Percentiles rank a stretch among this genome's conserved stretches.
Conservation (phyloP, 2,888 invertebrate genomes). For the Lucinisca nassula region DNA sequence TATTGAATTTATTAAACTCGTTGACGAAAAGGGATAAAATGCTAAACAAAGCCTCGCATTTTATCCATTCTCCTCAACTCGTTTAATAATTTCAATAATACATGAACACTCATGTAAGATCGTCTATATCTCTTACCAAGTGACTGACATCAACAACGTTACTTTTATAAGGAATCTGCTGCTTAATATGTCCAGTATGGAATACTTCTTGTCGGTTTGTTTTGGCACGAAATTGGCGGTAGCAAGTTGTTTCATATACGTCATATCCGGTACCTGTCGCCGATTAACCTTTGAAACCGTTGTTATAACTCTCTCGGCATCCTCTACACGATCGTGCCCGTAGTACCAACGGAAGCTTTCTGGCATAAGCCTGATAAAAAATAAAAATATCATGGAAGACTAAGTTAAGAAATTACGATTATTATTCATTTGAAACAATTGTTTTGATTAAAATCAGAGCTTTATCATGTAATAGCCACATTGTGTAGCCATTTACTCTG, state of each 20-base stretch:
- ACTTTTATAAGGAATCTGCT: slow-evolving; percentile 25
- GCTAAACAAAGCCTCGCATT: no score
- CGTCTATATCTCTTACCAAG: slow-evolving; percentile 52
- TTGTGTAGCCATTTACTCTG: no score
- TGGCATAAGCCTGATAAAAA: slow-evolving; percentile 53
- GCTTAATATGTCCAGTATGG: slow-evolving; percentile 45
- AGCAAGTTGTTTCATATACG: not conserved
- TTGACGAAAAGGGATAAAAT: no score
- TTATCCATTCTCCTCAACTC: no score
- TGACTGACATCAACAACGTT: slow-evolving; percentile 35
- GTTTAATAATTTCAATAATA: no score
- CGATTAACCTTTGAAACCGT: slow-evolving; percentile 58
- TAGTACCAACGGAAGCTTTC: slow-evolving; percentile 72
- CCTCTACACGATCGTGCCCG: slow-evolving; percentile 42
- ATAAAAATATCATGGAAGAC: no score
- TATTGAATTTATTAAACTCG: no score
- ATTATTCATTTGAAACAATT: no score
- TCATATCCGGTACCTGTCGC: slow-evolving; percentile 48
- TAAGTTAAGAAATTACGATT: no score
- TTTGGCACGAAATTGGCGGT: not conserved
- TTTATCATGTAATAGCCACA: no score
- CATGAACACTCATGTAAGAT: no score
- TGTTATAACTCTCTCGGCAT: slow-evolving; percentile 52
- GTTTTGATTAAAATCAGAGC: no score
- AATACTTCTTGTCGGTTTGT: slow-evolving; percentile 49